Conservation (phyloP, 53 echinoderm and acorn worm genomes). For the Crossaster papposus region DNA sequence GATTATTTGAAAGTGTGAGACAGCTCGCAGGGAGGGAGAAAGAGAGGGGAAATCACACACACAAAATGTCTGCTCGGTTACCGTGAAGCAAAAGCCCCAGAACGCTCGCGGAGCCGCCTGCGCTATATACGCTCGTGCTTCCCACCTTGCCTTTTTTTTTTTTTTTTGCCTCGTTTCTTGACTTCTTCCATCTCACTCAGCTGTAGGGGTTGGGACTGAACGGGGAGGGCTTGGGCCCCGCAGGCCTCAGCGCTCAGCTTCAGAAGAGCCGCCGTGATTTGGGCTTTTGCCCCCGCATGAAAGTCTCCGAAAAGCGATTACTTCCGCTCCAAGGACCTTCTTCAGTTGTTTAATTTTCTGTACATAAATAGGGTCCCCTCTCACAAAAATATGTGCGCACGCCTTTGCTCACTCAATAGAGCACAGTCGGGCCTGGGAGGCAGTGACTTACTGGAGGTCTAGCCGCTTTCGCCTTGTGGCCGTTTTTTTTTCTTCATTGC, state of each 20-base stretch:
- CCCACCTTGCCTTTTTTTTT: not conserved
- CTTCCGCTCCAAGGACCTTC: slow-evolving; percentile 73
- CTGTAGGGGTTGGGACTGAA: slow-evolving; percentile 28
- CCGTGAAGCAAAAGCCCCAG: slow-evolving; percentile 39
- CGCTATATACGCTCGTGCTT: slow-evolving; percentile 15
- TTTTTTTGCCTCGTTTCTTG: not conserved
- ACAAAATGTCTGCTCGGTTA: slow-evolving; percentile 18
- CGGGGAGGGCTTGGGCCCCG: slow-evolving; percentile 47
- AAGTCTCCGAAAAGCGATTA: slow-evolving; percentile 73
- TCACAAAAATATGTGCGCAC: slow-evolving; percentile 70
- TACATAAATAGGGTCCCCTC: slow-evolving; percentile 69
- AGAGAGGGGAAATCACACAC: slow-evolving; percentile 9
- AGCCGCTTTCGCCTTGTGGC: slow-evolving; percentile 69
- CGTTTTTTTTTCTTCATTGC: slow-evolving; percentile 52
- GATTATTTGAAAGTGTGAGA: slow-evolving; percentile 38
- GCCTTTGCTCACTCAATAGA: slow-evolving; percentile 76
- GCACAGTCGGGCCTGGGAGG: slow-evolving; percentile 65
- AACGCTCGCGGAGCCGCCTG: slow-evolving; percentile 41
- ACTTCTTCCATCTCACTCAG: not conserved
- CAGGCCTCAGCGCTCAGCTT: slow-evolving; percentile 54
- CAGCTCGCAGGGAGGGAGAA: slow-evolving; percentile 34
- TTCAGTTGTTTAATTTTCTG: slow-evolving; percentile 76
- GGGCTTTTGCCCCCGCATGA: slow-evolving; percentile 56
- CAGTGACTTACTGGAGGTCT: slow-evolving; percentile 69
- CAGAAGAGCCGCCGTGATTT: slow-evolving; percentile 67